Percentiles rank a stretch among this genome's conserved stretches.
Evolutionary conservation across 2,113 vertebrate species (phyloP).

Genomic region (Cinclus mexicanus): DNA sequence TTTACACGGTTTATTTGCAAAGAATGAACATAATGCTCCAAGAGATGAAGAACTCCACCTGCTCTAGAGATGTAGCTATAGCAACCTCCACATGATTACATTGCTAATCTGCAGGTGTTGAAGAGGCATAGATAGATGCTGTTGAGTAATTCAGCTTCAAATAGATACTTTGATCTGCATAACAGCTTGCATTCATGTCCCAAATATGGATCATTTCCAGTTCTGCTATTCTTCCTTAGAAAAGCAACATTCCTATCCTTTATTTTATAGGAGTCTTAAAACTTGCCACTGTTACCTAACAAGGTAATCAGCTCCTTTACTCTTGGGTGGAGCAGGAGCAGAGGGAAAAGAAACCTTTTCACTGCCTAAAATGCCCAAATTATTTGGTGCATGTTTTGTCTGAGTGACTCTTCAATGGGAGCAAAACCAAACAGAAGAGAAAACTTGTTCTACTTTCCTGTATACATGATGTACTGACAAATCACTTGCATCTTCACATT

Average conservation of each 20-base stretch:
- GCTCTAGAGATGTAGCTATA: slow-evolving; percentile 64
- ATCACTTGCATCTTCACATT: background rate
- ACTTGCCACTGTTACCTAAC: background rate
- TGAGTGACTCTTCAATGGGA: background rate
- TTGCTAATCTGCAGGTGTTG: slow-evolving; percentile 66
- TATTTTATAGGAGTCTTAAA: background rate
- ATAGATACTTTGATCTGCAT: slow-evolving; percentile 64
- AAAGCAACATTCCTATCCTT: background rate
- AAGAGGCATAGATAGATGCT: slow-evolving; percentile 64
- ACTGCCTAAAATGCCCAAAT: background rate
- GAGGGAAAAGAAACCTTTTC: background rate
- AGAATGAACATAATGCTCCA: slow-evolving; percentile 41
- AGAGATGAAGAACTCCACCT: slow-evolving; percentile 51
- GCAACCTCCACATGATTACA: slow-evolving; percentile 60
- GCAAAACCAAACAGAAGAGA: background rate
- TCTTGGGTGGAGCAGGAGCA: background rate
- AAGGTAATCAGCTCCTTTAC: background rate
- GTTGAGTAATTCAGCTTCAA: slow-evolving; percentile 65
- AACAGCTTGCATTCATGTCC: slow-evolving; percentile 62
- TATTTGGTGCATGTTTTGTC: background rate
- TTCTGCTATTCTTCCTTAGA: slow-evolving; percentile 5
- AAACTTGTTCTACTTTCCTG: background rate
- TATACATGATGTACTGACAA: background rate
- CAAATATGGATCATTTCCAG: slow-evolving; percentile 53
- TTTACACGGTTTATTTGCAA: slow-evolving; percentile 11